Conservation (phyloP, 1,140 invertebrate genomes). For the Mesaphorura yosii region DNA sequence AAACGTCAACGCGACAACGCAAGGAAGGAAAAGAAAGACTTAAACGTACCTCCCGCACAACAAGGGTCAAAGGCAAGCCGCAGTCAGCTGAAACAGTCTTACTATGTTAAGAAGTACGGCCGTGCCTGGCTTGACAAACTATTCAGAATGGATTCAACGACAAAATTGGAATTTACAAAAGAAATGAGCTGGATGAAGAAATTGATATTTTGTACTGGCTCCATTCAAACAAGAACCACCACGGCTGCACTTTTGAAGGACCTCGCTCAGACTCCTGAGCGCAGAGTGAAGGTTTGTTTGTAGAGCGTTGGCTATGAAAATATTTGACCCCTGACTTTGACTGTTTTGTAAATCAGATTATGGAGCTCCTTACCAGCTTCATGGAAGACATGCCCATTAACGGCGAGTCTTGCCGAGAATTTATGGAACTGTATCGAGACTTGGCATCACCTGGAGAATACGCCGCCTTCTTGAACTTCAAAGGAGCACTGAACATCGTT, state of each 20-base stretch:
- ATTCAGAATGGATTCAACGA: slow-evolving; percentile 14
- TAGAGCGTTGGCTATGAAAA: background rate
- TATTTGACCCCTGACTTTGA: background rate
- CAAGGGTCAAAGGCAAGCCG: background rate
- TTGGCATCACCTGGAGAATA: slow-evolving; percentile 72
- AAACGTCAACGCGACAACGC: slow-evolving; percentile 25
- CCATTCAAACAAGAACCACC: slow-evolving; percentile 27
- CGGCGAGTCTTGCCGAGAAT: slow-evolving; percentile 86
- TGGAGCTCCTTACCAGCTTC: slow-evolving; percentile 78
- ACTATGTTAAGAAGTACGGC: slow-evolving; percentile 66
- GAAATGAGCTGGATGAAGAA: slow-evolving; percentile 28
- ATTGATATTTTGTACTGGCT: slow-evolving; percentile 28
- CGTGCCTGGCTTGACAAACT: slow-evolving; percentile 40
- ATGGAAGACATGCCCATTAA: slow-evolving; percentile 68
- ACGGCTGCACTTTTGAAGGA: slow-evolving; percentile 30
- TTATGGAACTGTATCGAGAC: slow-evolving; percentile 70
- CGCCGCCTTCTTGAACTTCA: slow-evolving; percentile 83
- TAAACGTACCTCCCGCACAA: too few species aligned
- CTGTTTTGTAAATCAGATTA: slow-evolving; percentile 42
- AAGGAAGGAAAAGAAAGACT: slow-evolving; percentile 11
- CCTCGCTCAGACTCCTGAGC: slow-evolving; percentile 25
- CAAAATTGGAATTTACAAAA: slow-evolving; percentile 15
- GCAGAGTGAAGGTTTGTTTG: slow-evolving; percentile 23
- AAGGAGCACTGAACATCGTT: slow-evolving; percentile 69
- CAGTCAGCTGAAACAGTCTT: slow-evolving; percentile 34